Evolutionary conservation across 2,797 vertebrate genomes (phyloP).

Genomic region (Rhinoraja longicauda): DNA sequence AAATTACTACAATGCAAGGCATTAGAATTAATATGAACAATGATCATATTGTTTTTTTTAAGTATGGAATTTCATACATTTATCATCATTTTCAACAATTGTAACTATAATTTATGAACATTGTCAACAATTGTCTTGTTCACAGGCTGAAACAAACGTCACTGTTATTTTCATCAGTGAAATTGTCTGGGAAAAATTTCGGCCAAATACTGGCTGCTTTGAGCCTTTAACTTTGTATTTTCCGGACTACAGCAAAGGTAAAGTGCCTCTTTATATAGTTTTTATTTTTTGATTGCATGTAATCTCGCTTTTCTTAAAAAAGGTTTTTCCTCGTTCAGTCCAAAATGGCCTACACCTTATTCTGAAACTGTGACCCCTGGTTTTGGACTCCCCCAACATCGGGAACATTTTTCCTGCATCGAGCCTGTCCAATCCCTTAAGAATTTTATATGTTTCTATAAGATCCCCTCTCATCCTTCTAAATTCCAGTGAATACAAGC

Average conservation of each 20-base stretch:
- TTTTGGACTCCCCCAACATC: no score
- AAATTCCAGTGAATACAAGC: no score
- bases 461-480: no score
- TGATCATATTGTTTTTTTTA: not conserved
- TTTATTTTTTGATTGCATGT: not conserved
- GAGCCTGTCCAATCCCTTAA: no score
- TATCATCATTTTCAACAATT: not conserved
- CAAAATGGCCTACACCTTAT: no score
- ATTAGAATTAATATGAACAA: not conserved
- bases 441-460: no score
- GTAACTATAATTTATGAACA: not conserved
- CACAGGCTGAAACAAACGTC: constrained; percentile 82
- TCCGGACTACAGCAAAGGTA: constrained; percentile 96
- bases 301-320: not conserved
- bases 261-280: not conserved
- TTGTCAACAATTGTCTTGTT: not conserved
- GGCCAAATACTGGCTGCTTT: constrained; percentile 81
- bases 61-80: not conserved
- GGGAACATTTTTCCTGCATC: no score
- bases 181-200: constrained; percentile 91
- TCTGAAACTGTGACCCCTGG: no score
- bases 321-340: no score
- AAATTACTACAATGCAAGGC: not conserved
- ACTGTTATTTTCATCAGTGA: constrained; percentile 86
- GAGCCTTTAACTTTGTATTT: constrained; percentile 87